Evolutionary conservation across 2,888 invertebrate species (phyloP).

Genomic region (Cephus spinipes): DNA sequence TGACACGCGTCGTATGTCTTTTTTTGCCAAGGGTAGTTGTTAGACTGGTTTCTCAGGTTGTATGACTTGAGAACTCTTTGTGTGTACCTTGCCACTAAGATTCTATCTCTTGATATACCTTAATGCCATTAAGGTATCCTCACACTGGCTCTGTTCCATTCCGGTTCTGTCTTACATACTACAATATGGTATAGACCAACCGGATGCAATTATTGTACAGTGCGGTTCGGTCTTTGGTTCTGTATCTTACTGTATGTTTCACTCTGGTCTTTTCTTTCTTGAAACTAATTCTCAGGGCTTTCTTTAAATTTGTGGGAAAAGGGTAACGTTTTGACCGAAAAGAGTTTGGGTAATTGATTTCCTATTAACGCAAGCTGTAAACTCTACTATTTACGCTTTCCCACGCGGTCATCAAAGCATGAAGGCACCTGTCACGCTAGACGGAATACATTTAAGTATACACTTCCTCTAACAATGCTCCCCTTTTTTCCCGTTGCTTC

Average conservation of each 20-base stretch:
- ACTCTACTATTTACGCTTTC: slow-evolving; percentile 21
- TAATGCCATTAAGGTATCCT: neutral
- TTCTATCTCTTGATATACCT: neutral
- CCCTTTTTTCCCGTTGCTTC: slow-evolving; percentile 26
- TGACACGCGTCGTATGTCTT: slow-evolving; percentile 4
- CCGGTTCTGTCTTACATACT: neutral
- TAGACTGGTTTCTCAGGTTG: slow-evolving; percentile 22
- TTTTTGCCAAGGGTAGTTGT: slow-evolving; percentile 20
- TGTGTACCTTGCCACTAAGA: neutral
- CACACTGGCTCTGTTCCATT: neutral
- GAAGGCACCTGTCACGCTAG: slow-evolving; percentile 38
- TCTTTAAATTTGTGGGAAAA: neutral
- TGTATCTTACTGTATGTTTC: neutral
- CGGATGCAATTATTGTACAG: neutral
- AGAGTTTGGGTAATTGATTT: neutral
- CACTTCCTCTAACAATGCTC: slow-evolving; percentile 33
- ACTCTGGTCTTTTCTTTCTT: neutral
- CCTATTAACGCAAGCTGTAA: neutral
- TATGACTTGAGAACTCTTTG: neutral
- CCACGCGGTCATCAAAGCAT: slow-evolving; percentile 34
- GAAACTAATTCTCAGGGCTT: neutral
- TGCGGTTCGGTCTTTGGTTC: neutral
- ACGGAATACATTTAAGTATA: slow-evolving; percentile 35
- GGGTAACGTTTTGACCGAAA: neutral
- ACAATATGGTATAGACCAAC: neutral